These are phyloP conservation scores for Himalopsyche japonica DNA, from an alignment of 2,888 invertebrate species.

Conservation along the genomic window DNA sequence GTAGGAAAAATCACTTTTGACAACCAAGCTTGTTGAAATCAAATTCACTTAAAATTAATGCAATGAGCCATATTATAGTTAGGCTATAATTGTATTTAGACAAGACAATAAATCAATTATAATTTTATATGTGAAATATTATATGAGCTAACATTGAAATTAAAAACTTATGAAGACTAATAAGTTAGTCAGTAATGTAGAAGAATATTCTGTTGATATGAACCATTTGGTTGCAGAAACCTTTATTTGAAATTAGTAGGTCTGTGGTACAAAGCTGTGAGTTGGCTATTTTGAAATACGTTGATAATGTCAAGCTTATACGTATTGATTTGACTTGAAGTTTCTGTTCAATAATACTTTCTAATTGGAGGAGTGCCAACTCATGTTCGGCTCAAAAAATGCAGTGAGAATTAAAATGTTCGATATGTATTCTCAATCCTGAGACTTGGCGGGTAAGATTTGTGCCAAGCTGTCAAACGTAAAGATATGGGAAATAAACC, in stretches of 20 bases:
- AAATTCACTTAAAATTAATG: no score
- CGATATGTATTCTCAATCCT: background rate
- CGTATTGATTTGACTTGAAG: background rate
- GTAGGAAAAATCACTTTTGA: no score
- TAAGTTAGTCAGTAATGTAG: no score
- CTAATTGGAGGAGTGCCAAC: background rate
- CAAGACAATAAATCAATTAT: no score
- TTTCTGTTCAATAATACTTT: slow-evolving; percentile 5
- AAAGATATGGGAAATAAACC: background rate
- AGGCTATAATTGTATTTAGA: no score
- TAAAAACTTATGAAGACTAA: no score
- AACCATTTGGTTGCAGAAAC: no score
- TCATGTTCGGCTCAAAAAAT: background rate
- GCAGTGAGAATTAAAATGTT: background rate
- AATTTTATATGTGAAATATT: no score
- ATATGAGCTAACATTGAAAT: no score
- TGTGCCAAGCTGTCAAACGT: background rate
- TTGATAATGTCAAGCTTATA: background rate
- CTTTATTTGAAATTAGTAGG: background rate
- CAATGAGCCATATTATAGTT: no score
- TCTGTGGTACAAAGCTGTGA: background rate
- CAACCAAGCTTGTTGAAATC: no score
- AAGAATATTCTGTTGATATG: no score
- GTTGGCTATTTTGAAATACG: background rate
- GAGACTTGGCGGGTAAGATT: background rate